Percentiles rank a stretch among this genome's conserved stretches.
These are phyloP conservation scores for Saimiri boliviensis DNA, from an alignment of 2,113 vertebrate species.

Conservation along the genomic window DNA sequence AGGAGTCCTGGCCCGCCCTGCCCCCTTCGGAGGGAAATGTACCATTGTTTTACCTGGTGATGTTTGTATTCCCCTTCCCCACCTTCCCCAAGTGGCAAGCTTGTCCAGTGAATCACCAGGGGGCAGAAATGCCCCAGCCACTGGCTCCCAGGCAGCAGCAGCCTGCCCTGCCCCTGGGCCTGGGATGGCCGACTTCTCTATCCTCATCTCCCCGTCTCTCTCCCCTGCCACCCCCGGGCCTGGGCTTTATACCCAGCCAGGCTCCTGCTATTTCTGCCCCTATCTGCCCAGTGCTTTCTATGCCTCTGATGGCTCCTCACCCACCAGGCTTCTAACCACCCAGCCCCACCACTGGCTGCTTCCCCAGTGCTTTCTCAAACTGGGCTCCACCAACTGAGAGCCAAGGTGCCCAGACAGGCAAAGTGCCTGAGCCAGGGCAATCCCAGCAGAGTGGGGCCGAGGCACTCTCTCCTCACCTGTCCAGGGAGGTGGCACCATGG, in stretches of 20 bases:
- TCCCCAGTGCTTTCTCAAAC: background rate
- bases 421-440: background rate
- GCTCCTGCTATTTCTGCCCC: slow-evolving; percentile 7
- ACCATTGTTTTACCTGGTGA: background rate
- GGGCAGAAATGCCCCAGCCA: background rate
- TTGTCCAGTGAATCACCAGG: background rate
- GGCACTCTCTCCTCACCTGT: background rate
- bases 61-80: background rate
- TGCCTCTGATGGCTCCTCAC: background rate
- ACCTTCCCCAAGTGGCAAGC: background rate
- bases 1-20: background rate
- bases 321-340: background rate
- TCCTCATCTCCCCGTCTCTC: background rate
- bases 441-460: background rate
- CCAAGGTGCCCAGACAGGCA: background rate
- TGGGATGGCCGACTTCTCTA: background rate
- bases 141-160: background rate
- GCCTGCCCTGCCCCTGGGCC: background rate
- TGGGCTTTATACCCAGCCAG: background rate
- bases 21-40: background rate
- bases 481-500: background rate
- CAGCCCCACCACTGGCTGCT: background rate
- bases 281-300: background rate
- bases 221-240: background rate
- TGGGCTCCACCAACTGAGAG: background rate